Base-by-base conservation (phyloP, 2,888 invertebrate genomes). In the Conchocele bisecta region DNA sequence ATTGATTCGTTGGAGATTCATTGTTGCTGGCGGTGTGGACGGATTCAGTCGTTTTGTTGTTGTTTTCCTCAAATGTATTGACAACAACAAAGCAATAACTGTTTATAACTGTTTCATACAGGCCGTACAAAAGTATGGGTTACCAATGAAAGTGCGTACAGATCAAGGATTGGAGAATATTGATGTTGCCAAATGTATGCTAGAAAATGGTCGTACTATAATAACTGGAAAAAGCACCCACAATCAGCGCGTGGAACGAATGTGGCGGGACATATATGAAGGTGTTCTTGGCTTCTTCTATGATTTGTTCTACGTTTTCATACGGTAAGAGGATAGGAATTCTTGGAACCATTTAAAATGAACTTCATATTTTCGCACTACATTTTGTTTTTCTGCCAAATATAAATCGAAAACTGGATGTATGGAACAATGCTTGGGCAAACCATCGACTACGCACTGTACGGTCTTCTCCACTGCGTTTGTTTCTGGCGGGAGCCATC, bases 41-140 rank as follows among this genome's bases (percentile, higher is more conserved):
- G 74, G 74, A 5, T 74, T 69, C 39, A 69, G 74, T 39, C 48
- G 73, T 15, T 51, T 69, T 20, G n/a, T n/a, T n/a, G 33, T 69
- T 11, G 33, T 51, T 13, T 65, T 37, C 48, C 46, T 74, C 2
- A 17, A 65, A 22, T 69, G 65, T 29, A 11, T 29, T 37, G 37
- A 54, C 39, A 65, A 69, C 33, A 69, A 74, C 50, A 74, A 57
- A 56, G 65, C 74, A 24, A 51, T 56, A 6, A 65, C 69, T 7
- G 15, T 74, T n/a, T 46, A 60, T n/a, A 24, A 48, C 4, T 64
- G 51, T 50, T 67, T 74, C 39, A 3, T 11, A 22, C 15, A 22
- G 13, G 69, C 33, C 9, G 35, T 46, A 24, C 13, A 44, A 26
- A n/a, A 42, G 13, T 60, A 42, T 56, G 60, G 56, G 22, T 31